Conservation (phyloP, 2,113 vertebrate species). For the Crotophaga sulcirostris region DNA sequence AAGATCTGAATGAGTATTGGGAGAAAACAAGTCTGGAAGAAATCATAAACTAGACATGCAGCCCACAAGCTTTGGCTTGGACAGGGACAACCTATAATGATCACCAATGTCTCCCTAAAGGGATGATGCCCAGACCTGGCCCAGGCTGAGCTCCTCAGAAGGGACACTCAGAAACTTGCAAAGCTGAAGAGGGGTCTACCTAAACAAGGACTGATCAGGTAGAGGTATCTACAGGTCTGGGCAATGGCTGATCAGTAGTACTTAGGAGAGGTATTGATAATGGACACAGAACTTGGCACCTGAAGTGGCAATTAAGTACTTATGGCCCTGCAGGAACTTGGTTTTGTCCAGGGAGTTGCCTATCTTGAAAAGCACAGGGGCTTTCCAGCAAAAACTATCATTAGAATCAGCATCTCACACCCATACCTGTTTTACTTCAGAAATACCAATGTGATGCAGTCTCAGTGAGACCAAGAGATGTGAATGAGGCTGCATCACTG, state of each 20-base stretch:
- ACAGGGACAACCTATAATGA: not conserved
- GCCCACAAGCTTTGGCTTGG: not conserved
- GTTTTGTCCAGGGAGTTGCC: not conserved
- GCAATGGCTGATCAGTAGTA: not conserved
- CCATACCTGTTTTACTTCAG: not conserved
- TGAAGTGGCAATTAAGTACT: not conserved
- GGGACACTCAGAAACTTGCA: not conserved
- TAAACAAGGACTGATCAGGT: not conserved
- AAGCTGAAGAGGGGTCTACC: not conserved
- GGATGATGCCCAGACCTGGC: not conserved
- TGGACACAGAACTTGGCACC: not conserved
- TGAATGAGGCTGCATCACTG: not conserved
- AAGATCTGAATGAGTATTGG: not conserved
- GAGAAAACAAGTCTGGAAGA: not conserved
- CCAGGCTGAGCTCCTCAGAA: not conserved
- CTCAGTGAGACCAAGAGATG: not conserved
- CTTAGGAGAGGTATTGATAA: not conserved
- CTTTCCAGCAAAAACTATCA: not conserved
- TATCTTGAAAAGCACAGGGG: not conserved
- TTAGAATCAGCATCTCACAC: not conserved
- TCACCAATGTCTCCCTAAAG: accelerated
- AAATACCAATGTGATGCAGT: not conserved
- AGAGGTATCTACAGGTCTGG: not conserved
- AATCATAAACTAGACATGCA: not conserved
- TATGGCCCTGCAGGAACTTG: accelerated